Conservation (phyloP, 2,797 vertebrate species). For the Loris lydekkerianus region DNA sequence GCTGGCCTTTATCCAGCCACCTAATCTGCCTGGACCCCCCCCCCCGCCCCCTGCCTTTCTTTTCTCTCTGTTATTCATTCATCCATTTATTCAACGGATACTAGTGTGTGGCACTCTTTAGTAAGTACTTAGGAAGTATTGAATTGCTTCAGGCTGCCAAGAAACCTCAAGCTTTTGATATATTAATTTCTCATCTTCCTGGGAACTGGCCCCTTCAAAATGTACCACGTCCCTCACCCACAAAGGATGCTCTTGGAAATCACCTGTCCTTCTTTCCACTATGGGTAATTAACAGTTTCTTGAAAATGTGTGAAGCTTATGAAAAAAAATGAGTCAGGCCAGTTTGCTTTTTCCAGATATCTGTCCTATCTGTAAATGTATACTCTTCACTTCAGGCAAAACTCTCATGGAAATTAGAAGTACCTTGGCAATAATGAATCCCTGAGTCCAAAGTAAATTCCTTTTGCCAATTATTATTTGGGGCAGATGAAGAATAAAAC, state of each 20-base stretch:
- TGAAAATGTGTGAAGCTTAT: slow-evolving; percentile 29
- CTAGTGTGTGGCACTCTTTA: neutral
- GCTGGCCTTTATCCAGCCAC: neutral
- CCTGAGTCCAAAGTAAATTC: neutral
- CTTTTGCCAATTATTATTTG: neutral
- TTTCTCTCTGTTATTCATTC: neutral
- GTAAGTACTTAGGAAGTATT: neutral
- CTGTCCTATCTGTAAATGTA: neutral
- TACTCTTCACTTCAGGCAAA: neutral
- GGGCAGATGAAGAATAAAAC: neutral
- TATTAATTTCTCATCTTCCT: neutral
- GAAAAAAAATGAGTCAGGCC: neutral
- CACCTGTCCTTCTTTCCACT: neutral
- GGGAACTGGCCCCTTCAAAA: neutral
- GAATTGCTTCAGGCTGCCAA: neutral
- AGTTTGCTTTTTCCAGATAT: neutral
- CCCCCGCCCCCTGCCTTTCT: neutral
- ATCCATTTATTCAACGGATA: neutral
- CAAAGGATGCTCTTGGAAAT: neutral
- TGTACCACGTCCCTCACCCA: neutral
- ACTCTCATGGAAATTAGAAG: neutral
- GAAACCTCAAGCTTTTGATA: neutral
- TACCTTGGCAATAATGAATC: neutral
- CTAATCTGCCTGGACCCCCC: neutral
- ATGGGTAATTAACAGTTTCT: slow-evolving; percentile 50